phyloP scores from a whole-genome alignment of 2,888 invertebrate genomes.

The Callyntrura sp. region DNA sequence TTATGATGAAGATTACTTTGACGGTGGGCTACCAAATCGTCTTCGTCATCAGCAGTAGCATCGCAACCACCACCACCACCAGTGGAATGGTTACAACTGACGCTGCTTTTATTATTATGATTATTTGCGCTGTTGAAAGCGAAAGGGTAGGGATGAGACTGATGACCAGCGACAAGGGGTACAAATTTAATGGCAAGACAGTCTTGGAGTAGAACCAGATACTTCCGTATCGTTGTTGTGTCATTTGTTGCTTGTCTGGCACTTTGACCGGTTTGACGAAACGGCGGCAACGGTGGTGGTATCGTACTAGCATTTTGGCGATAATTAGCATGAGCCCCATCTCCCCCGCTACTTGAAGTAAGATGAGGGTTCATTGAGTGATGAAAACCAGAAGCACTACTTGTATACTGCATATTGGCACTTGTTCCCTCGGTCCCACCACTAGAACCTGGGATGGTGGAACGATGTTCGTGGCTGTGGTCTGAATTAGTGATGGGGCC shows the following conservation, averaged over 20 bases:
- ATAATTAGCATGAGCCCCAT: conserved; percentile 15
- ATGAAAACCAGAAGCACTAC: conserved; percentile 30
- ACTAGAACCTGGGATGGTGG: background rate
- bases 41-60: conserved; percentile 45
- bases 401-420: conserved; percentile 21
- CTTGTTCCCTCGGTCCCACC: background rate
- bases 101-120: too few species aligned
- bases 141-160: conserved; percentile 68
- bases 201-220: conserved; percentile 81
- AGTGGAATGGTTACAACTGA: conserved; percentile 27
- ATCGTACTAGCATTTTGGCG: conserved; percentile 40
- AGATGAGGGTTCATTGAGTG: conserved; percentile 17
- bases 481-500: background rate
- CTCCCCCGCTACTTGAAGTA: conserved; percentile 15
- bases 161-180: conserved; percentile 75
- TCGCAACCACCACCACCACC: background rate
- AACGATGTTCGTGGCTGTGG: background rate
- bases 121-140: conserved; percentile 63
- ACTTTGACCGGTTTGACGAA: conserved; percentile 22
- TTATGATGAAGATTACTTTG: conserved; percentile 32
- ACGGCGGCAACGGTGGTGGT: conserved; percentile 63
- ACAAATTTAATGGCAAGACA: conserved; percentile 81
- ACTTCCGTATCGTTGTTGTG: conserved; percentile 69
- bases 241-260: conserved; percentile 23
- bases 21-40: conserved; percentile 57